These are phyloP conservation scores for Xiphias gladius DNA, from an alignment of 2,113 vertebrate genomes.

Conservation along the genomic window DNA sequence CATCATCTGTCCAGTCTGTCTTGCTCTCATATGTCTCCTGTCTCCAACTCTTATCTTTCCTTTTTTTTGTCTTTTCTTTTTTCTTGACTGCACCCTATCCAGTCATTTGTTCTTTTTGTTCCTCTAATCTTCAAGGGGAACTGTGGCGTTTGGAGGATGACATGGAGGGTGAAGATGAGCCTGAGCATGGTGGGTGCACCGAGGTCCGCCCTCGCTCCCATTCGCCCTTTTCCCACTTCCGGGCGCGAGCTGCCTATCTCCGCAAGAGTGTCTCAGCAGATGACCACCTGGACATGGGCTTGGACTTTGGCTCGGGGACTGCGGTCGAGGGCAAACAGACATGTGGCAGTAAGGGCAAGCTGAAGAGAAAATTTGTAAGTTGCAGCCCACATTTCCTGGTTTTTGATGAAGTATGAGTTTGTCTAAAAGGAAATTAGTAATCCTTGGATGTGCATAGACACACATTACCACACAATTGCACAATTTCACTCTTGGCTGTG, in stretches of 20 bases:
- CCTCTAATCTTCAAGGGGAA: constrained; percentile 79
- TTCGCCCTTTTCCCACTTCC: constrained; percentile 87
- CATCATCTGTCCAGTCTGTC: constrained; percentile 22
- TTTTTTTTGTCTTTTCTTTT: not conserved
- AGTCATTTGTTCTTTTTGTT: not conserved
- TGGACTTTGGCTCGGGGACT: constrained; percentile 70
- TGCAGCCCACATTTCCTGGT: not conserved
- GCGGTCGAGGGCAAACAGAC: constrained; percentile 69
- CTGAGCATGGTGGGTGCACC: constrained; percentile 22
- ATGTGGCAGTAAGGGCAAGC: constrained; percentile 84
- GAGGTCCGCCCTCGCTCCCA: constrained; percentile 80
- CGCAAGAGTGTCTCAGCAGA: constrained; percentile 91
- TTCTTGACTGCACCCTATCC: not conserved
- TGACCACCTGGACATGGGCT: constrained; percentile 87
- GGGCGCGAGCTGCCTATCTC: constrained; percentile 88
- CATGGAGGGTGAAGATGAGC: constrained; percentile 76
- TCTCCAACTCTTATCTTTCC: not conserved
- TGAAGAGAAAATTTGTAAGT: constrained; percentile 94
- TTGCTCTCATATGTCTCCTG: constrained; percentile 7
- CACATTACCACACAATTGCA: not conserved
- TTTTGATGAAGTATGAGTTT: not conserved
- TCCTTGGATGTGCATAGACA: not conserved
- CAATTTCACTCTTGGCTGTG: not conserved
- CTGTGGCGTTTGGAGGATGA: constrained; percentile 90
- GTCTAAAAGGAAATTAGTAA: not conserved